A percentile compares a stretch with the other conserved stretches of the same genome.
Conservation (phyloP, 2,797 vertebrate species). For the Falco cherrug region DNA sequence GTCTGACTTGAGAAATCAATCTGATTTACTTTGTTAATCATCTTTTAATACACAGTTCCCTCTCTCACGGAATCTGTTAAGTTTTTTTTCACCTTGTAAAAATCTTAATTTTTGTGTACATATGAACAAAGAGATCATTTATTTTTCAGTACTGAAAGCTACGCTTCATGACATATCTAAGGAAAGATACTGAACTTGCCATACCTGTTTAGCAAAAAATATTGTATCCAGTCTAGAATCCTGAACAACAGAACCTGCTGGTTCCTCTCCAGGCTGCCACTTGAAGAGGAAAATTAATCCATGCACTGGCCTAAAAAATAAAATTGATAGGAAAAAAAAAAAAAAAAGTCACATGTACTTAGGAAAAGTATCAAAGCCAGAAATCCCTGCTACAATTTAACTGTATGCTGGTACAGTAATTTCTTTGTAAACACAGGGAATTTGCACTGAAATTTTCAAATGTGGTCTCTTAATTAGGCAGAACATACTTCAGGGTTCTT, state of each 20-base stretch:
- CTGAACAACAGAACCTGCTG: slow-evolving; percentile 95
- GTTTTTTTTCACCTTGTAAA: background rate
- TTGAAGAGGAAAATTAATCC: slow-evolving; percentile 99
- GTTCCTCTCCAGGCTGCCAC: slow-evolving; percentile 99
- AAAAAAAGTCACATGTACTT: background rate
- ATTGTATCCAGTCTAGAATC: slow-evolving; percentile 96
- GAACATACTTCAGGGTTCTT: background rate
- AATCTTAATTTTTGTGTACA: background rate
- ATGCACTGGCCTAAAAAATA: slow-evolving; percentile 92
- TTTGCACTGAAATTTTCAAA: background rate
- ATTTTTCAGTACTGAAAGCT: background rate
- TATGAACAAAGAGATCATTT: background rate
- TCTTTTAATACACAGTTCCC: background rate
- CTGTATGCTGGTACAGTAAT: background rate
- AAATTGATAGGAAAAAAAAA: background rate
- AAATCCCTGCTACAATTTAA: background rate
- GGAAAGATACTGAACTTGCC: background rate
- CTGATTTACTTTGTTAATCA: background rate
- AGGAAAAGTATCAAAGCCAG: background rate
- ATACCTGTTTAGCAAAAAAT: slow-evolving; percentile 99
- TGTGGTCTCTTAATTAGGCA: background rate
- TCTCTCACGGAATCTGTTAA: background rate
- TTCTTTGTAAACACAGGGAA: background rate
- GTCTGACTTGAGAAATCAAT: background rate
- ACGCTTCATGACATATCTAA: background rate